Percentiles rank a stretch among this genome's conserved stretches.
Conservation (phyloP, 2,113 vertebrate genomes). For the Lates calcarifer region DNA sequence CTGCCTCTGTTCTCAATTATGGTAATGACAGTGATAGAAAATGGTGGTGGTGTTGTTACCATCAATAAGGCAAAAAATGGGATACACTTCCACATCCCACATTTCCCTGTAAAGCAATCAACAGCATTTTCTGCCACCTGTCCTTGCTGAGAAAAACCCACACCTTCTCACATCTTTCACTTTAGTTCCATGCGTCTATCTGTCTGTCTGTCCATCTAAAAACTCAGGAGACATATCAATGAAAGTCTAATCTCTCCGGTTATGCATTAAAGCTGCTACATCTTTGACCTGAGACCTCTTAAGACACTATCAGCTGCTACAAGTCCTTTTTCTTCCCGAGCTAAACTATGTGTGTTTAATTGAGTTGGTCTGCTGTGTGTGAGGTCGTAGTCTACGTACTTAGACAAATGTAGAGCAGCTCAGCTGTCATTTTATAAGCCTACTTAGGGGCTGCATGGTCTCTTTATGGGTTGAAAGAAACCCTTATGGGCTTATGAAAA, state of each 20-base stretch:
- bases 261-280: conserved; percentile 16
- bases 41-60: no score
- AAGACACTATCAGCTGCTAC: conserved; percentile 18
- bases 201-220: not conserved
- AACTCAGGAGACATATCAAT: not conserved
- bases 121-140: no score
- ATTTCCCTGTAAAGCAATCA: no score
- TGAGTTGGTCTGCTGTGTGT: conserved; percentile 23
- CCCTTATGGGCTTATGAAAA: not conserved
- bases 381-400: conserved; percentile 19
- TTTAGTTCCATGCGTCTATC: not conserved
- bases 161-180: no score
- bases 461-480: conserved; percentile 13
- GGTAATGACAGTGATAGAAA: no score
- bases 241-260: conserved; percentile 15
- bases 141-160: no score
- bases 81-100: no score
- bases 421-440: not conserved
- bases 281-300: not conserved
- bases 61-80: no score
- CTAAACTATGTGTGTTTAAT: conserved; percentile 36
- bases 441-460: not conserved
- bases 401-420: conserved; percentile 42
- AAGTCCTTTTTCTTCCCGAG: not conserved
- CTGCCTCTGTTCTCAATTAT: no score